Base-by-base conservation (phyloP, 2,888 invertebrate genomes). In the Acanthosoma haemorrhoidale region DNA sequence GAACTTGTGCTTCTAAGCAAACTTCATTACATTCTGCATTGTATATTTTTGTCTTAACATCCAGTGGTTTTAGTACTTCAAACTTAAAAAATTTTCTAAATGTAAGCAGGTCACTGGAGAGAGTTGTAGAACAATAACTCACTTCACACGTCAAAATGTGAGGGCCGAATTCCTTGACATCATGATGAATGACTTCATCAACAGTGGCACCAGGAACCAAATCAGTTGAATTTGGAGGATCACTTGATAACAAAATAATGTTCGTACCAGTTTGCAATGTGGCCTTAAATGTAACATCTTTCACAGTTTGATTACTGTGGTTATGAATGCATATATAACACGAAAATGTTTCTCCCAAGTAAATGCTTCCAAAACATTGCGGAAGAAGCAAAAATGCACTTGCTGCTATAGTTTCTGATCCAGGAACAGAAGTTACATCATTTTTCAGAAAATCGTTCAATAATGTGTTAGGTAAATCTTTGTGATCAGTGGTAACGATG, bases 31-130 rank as follows among this genome's bases (percentile, higher is more conserved):
- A 84, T 85, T 88, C 96, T 1, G 95, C 93, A 84, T 95, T 96
- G 79, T 94, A 97, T 81, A 98, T 94, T 80, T 98, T 97, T 0
- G 98, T 98, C 83, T 97, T 96, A 0, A 99, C 96, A 85, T 99
- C 98, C 60, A 99, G 83, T 3, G 98, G 98, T 79, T 98, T 98
- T 77, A 96, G 85, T 0, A 99, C 98, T 86, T 94, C 90, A 80
- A 99, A 98, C 82, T 97, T 98, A 81, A 98, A 99, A 80, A 96
- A 97, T 80, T 98, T 98, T 75, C 96, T 86, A 78, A 98, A 94
- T 73, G 92, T 91, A 79, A 92, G 72, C 86, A 84, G 61, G 36
- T 75, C 74, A 70, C 74, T 74, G 21, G 75, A 72, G 18, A 74
- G 57, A 0, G 74, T 72, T 9, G 71, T 69, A 63, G 88, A 86